A percentile compares a stretch with the other conserved stretches of the same genome.
phyloP scores from a whole-genome alignment of 2,113 vertebrate species.

The Psephotus haematonotus region DNA sequence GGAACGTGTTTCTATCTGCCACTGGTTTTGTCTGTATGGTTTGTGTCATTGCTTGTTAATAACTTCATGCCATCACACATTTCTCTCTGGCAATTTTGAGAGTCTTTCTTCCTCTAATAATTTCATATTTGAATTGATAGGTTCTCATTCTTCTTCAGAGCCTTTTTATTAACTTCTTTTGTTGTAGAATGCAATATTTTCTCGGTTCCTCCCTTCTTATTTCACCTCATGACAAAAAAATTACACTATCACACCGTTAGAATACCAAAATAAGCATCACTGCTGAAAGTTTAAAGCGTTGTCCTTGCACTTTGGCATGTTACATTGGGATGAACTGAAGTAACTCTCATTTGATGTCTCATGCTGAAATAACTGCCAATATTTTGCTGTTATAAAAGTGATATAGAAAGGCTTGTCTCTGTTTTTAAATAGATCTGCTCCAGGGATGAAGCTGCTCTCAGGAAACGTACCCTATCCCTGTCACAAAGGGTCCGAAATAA shows the following conservation, averaged over 20 bases:
- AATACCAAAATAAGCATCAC: not conserved
- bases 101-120: not conserved
- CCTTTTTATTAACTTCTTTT: not conserved
- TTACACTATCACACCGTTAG: rapidly evolving
- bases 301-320: not conserved
- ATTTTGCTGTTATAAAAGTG: not conserved
- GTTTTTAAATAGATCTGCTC: constrained; percentile 86
- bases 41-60: not conserved
- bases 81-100: not conserved
- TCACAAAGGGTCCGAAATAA: constrained; percentile 80
- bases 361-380: not conserved
- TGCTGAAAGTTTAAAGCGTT: not conserved
- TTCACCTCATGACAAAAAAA: not conserved
- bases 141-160: not conserved
- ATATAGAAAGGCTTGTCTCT: constrained; percentile 1
- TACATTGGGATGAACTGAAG: not conserved
- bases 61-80: not conserved
- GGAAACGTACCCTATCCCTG: constrained; percentile 88
- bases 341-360: not conserved
- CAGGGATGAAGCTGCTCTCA: constrained; percentile 88
- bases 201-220: not conserved
- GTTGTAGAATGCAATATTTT: not conserved
- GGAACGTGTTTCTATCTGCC: not conserved
- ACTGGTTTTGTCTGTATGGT: not conserved
- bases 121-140: not conserved